phyloP scores from a whole-genome alignment of 1,140 invertebrate genomes.

The Pseudomyrmex dendroicus region DNA sequence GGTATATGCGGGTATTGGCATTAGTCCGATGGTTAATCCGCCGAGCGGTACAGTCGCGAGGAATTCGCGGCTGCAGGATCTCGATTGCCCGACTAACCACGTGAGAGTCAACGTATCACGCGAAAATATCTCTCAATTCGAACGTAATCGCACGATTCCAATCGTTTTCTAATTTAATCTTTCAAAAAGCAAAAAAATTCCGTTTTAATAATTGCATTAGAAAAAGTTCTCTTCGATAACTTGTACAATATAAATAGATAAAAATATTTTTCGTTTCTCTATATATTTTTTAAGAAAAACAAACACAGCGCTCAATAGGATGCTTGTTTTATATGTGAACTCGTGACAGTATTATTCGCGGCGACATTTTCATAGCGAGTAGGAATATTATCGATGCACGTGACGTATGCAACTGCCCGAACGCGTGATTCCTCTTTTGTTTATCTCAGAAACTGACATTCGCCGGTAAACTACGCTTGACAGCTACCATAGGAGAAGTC shows the following conservation, averaged over 20 bases:
- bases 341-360: background rate
- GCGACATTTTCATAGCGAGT: conserved; percentile 8
- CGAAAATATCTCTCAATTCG: background rate
- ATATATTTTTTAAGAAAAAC: background rate
- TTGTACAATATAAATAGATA: too few relatives aligned
- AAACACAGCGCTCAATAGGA: too few relatives aligned
- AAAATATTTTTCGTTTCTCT: too few relatives aligned
- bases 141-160: background rate
- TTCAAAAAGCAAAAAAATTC: too few relatives aligned
- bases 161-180: background rate
- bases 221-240: too few relatives aligned
- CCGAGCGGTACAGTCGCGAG: background rate
- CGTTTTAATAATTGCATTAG: too few relatives aligned
- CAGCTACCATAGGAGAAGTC: conserved; percentile 41
- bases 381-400: conserved; percentile 41
- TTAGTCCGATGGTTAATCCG: conserved; percentile 65
- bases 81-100: conserved; percentile 13
- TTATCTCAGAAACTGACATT: conserved; percentile 49
- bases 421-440: conserved; percentile 50
- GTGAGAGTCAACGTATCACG: background rate
- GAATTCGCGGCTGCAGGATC: conserved; percentile 18
- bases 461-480: conserved; percentile 28
- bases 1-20: conserved; percentile 59
- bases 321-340: conserved; percentile 21
- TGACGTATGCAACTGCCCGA: conserved; percentile 38